Evolutionary conservation across 2,888 invertebrate species (phyloP).

Genomic region (Watsonalla cultraria): DNA sequence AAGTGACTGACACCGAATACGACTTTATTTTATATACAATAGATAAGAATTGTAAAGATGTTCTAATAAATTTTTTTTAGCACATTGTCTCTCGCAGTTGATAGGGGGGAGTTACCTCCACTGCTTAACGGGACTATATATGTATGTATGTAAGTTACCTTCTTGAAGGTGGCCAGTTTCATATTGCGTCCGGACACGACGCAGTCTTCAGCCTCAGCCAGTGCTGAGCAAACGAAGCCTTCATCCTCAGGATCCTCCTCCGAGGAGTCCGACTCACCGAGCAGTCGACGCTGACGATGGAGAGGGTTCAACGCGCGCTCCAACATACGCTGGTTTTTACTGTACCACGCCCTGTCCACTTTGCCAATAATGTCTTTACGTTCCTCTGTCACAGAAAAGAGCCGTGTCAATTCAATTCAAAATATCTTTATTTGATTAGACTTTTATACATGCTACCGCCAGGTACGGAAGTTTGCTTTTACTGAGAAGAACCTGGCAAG

Average conservation of each 20-base stretch:
- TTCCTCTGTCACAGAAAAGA: conserved; percentile 74
- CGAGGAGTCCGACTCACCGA: conserved; percentile 41
- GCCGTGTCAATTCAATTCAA: neutral
- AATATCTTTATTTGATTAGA: neutral
- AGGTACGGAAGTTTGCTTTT: no score
- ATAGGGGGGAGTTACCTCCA: no score
- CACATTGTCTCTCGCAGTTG: no score
- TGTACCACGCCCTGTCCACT: conserved; percentile 87
- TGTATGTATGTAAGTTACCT: no score
- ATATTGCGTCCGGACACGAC: conserved; percentile 70
- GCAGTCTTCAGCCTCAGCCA: conserved; percentile 85
- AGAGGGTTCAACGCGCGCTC: conserved; percentile 50
- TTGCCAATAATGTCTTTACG: conserved; percentile 84
- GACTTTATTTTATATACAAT: neutral
- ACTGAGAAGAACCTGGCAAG: no score
- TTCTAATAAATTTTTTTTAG: no score
- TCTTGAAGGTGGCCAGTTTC: conserved; percentile 39
- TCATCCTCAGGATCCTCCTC: conserved; percentile 68
- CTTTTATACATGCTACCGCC: no score
- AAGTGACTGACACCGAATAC: no score
- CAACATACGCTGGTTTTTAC: conserved; percentile 70
- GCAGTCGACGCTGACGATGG: conserved; percentile 35
- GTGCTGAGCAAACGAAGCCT: conserved; percentile 35
- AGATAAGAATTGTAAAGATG: no score
- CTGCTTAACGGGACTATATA: no score